Evolutionary conservation across 2,113 vertebrate genomes (phyloP).

Genomic region (Hucho hucho): DNA sequence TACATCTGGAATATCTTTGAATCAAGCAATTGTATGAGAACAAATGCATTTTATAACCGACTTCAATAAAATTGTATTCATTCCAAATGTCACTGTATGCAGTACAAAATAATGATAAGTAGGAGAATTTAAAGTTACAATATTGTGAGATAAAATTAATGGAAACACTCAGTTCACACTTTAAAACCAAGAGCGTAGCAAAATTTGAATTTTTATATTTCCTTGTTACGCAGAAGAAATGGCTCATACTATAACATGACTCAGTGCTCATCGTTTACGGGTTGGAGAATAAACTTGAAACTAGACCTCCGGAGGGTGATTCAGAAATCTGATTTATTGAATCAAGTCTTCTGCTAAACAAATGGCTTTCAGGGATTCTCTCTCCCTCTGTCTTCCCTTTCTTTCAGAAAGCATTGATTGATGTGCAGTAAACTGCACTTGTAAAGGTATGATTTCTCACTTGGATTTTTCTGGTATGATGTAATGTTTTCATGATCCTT

Average conservation of each 20-base stretch:
- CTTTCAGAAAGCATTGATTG: constrained; percentile 47
- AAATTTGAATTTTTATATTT: constrained; percentile 11
- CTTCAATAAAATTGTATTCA: constrained; percentile 8
- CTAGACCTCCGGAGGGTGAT: constrained; percentile 43
- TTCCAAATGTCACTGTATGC: neutral
- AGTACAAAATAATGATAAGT: too few species aligned
- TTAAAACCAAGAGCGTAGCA: neutral
- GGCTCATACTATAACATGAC: constrained; percentile 28
- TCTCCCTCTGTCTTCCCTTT: constrained; percentile 32
- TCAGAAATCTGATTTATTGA: constrained; percentile 47
- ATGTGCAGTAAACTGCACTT: constrained; percentile 46
- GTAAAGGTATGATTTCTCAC: constrained; percentile 29
- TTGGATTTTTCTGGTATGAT: constrained; percentile 54
- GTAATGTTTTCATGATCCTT: constrained; percentile 53
- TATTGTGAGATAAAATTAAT: neutral
- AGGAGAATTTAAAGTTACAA: neutral
- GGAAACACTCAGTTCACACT: neutral
- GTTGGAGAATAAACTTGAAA: constrained; percentile 21
- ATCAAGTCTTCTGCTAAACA: constrained; percentile 48
- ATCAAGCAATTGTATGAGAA: constrained; percentile 51
- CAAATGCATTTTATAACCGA: constrained; percentile 27
- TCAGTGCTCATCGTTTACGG: constrained; percentile 36
- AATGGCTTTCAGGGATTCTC: constrained; percentile 47
- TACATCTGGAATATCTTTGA: constrained; percentile 70
- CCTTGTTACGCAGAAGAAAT: constrained; percentile 17